These are phyloP conservation scores for Venusia cambrica DNA, from an alignment of 2,888 invertebrate genomes.

Conservation along the genomic window DNA sequence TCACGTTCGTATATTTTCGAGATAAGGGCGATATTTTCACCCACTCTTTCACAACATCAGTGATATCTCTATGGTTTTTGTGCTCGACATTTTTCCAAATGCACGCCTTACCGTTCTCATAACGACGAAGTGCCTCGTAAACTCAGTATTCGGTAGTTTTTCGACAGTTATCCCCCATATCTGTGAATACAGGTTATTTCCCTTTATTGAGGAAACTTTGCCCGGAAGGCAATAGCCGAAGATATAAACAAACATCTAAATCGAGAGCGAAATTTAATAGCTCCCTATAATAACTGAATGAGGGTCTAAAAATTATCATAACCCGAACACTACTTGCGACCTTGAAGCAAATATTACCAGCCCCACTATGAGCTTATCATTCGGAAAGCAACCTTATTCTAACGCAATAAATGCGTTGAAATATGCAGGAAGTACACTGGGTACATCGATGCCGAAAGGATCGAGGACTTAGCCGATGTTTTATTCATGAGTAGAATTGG, in stretches of 20 bases:
- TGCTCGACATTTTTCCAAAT: conserved; percentile 17
- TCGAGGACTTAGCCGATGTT: conserved; percentile 47
- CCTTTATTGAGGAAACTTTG: conserved; percentile 22
- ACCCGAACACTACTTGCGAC: conserved; percentile 50
- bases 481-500: conserved; percentile 65
- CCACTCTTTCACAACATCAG: too few relatives aligned
- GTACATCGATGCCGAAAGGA: conserved; percentile 48
- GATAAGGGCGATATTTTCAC: too few relatives aligned
- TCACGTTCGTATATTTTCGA: too few relatives aligned
- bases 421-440: conserved; percentile 26
- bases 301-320: conserved; percentile 55
- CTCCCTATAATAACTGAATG: conserved; percentile 51
- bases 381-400: conserved; percentile 20
- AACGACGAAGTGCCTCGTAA: conserved; percentile 21
- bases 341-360: conserved; percentile 39
- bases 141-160: conserved; percentile 24
- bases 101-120: conserved; percentile 20
- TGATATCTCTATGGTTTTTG: conserved; percentile 7
- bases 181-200: conserved; percentile 18
- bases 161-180: conserved; percentile 25
- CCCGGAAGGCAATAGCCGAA: conserved; percentile 29
- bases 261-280: conserved; percentile 49
- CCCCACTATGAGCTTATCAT: background rate
- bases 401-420: conserved; percentile 20
- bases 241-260: conserved; percentile 44